Evolutionary conservation across 2,888 invertebrate genomes (phyloP), one percentile per base, ranked within the genome.

Genomic region (Tuberolachnus salignus): DNA sequence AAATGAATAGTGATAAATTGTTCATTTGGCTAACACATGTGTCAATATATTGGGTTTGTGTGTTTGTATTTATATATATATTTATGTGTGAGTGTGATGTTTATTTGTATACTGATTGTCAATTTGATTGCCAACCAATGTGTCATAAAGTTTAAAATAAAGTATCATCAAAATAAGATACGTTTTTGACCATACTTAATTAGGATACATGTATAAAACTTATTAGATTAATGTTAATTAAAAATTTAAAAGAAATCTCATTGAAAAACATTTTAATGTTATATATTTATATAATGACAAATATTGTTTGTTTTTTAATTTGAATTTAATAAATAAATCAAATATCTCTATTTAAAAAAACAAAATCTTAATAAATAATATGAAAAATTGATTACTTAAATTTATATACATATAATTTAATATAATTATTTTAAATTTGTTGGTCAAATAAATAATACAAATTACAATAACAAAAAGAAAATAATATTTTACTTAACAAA

Each of bases 81-180:
- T 34, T 4, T 34, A 34, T 34, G 10, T 49, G 23, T 51, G n/a
- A n/a, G 10, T 72, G 72, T 71, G 46, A 23, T 73, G 11, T 61
- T 49, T 72, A 61, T 61, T 72, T 72, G 49, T 61, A 49, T 61
- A 34, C 49, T 61, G 72, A 72, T 72, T 49, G 59, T 72, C 72
- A 72, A 72, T 49, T 64, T 19, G 42, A 74, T 64, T 74, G 73
- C 64, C 73, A 74, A 73, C 63, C 51, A 42, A 74, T 74, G 73
- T 53, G 64, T 74, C 73, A 74, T 74, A 44, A 73, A 74, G 73
- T 74, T 74, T 74, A 64, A 74, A 74, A 74, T 74, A 74, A 74
- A 74, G 64, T 74, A 64, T 74, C 64, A 64, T 74, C 61, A 74
- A 74, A 74, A 64, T 53, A 53, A 74, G 53, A 74, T 74, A 23